These are phyloP conservation scores for Microdon myrmicae DNA, from an alignment of 2,888 invertebrate species.

Conservation along the genomic window DNA sequence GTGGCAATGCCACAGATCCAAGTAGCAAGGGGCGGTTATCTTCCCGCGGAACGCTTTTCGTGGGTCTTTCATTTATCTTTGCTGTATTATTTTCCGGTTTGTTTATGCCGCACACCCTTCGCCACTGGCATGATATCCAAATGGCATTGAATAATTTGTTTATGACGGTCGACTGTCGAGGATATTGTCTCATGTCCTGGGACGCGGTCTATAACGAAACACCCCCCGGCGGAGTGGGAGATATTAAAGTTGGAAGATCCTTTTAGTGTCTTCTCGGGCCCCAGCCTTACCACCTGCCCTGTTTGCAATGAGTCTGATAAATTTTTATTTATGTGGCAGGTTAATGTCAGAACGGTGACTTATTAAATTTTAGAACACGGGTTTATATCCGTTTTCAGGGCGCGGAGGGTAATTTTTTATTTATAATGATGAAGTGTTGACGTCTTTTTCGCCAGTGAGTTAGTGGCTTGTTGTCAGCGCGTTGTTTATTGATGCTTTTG, in stretches of 20 bases:
- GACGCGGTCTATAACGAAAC: constrained; percentile 4
- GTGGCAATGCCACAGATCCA: constrained; percentile 4
- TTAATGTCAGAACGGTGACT: constrained; percentile 56
- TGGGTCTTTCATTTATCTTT: constrained; percentile 54
- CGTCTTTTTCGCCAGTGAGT: constrained; percentile 14
- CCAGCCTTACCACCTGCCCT: constrained; percentile 10
- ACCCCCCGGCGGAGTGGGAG: constrained; percentile 29
- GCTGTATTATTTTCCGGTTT: constrained; percentile 49
- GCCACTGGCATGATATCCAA: constrained; percentile 31
- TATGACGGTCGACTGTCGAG: constrained; percentile 36
- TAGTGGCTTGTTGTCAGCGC: constrained; percentile 21
- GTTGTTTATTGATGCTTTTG: no score
- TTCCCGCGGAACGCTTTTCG: constrained; percentile 16
- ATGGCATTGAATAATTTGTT: constrained; percentile 55
- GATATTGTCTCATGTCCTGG: constrained; percentile 43
- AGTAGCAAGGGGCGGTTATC: constrained; percentile 13
- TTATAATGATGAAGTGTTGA: constrained; percentile 43
- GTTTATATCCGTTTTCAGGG: background rate
- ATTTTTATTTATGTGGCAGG: constrained; percentile 58
- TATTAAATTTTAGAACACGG: constrained; percentile 51
- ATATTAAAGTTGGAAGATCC: constrained; percentile 46
- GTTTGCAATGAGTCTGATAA: constrained; percentile 53
- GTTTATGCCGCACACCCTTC: constrained; percentile 11
- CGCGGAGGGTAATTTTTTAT: constrained; percentile 21
- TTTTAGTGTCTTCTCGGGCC: constrained; percentile 21